Evolutionary conservation across 2,797 vertebrate genomes (phyloP), one percentile per base, ranked within the genome.

Genomic region (Antrozous pallidus): DNA sequence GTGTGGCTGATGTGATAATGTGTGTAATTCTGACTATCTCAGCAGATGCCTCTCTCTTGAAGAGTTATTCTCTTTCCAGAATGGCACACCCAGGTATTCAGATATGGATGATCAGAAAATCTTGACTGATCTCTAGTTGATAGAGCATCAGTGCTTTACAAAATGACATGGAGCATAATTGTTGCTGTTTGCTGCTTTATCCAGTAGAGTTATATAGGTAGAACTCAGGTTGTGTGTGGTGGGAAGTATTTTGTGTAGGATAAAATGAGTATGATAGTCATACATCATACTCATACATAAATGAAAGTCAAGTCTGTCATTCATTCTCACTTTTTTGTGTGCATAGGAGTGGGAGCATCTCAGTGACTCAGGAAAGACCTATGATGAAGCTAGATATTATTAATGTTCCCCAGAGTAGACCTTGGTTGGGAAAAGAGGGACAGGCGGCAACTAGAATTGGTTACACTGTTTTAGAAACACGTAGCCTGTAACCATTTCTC

Each of bases 401-500:
- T 33, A 47, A 8, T 78, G 12, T 38, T 93, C 16, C 77, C 54
- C 9, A 63, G 31, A 13, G 3, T 9, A 12, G 8, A 5, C 6
- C 26, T 47, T 36, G 11, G 7, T 69, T 47, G 61, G 86, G 33
- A 77, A 74, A 71, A 79, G n/a, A 54, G 33, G 24, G 5, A 42
- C 58, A 86, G 94, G 95, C 90, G 80, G 61, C 17, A 10, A 31
- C n/a, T 75, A 0, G n/a, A 71, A 26, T 5, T 54, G 8, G 47
- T 77, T 51, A 45, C 31, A 13, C 3, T 22, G 6, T 82, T 84
- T 91, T 88, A 75, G 94, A 96, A 90, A 51, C 45, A 3, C 63
- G 45, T 18, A 90, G 36, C 92, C 95, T 95, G 47, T 91, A 95
- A 94, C 69, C 28, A 24, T 84, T 42, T 95, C 38, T 86, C 65